These are phyloP conservation scores for Tridacna gigas DNA, from an alignment of 2,888 invertebrate species.

Conservation along the genomic window DNA sequence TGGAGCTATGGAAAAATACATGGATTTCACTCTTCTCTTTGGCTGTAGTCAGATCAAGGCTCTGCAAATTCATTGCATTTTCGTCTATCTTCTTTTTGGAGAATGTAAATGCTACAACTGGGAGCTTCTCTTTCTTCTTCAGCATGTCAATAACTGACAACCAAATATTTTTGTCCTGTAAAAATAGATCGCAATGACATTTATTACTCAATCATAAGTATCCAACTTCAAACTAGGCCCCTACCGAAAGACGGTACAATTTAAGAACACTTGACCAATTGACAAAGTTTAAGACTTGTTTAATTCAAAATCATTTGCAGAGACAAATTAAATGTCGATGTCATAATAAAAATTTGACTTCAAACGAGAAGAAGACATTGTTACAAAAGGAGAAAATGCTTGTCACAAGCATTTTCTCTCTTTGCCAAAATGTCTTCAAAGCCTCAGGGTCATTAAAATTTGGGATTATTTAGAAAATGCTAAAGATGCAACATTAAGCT, in stretches of 20 bases:
- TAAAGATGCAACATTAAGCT: no score
- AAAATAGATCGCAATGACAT: not conserved
- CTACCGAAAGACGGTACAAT: not conserved
- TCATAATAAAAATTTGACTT: not conserved
- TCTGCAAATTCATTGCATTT: slow-evolving; percentile 88
- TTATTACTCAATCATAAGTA: not conserved
- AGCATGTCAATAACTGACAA: slow-evolving; percentile 90
- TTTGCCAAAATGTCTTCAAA: no score
- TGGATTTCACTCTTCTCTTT: slow-evolving; percentile 94
- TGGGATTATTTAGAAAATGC: no score
- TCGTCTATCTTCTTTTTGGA: slow-evolving; percentile 93
- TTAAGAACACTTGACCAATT: not conserved
- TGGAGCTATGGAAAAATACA: slow-evolving; percentile 93
- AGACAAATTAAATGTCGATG: not conserved
- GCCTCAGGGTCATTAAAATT: no score
- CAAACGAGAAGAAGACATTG: no score
- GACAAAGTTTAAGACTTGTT: not conserved
- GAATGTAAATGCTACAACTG: slow-evolving; percentile 97
- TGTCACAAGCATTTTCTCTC: no score
- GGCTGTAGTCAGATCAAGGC: slow-evolving; percentile 91
- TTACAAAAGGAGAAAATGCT: no score
- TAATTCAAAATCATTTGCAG: not conserved
- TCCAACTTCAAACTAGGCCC: not conserved
- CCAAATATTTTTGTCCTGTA: slow-evolving; percentile 88
- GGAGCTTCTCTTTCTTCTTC: slow-evolving; percentile 92